Base-by-base conservation (phyloP, 2,888 invertebrate genomes). In the Sphecodes monilicornis region DNA sequence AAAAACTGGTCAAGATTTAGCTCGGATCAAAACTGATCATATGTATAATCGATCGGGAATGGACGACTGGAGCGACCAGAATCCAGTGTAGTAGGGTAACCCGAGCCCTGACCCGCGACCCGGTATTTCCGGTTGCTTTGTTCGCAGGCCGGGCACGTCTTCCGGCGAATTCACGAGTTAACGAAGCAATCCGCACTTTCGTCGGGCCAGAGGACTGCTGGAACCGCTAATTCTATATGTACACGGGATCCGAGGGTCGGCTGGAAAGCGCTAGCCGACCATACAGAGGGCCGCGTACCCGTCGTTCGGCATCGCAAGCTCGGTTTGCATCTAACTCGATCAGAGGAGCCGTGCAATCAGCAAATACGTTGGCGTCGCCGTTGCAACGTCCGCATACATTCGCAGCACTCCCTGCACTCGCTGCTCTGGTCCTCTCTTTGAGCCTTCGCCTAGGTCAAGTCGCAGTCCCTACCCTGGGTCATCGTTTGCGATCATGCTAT, bases 181-280 rank as follows among this genome's bases (percentile, higher is more conserved):
- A 90, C 91, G 87, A 91, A 90, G 91, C 91, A 78, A 73, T 83
- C 87, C 43, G 84, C 86, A 84, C 90, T 86, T 84, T 85, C 85
- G 79, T 43, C 80, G 43, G 78, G 72, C 54, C 76, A 66, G 73
- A 80, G 86, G 82, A 88, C 72, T 68, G 81, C 80, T 57, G 77
- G 69, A 78, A 78, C 78, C 74, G 85, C 84, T 91, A 91, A 90
- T 90, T 90, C 87, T 77, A 83, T 86, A 87, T 87, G 80, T 86
- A 90, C 84, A 85, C 76, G 77, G 71, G 46, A 80, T 54, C 50
- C 68, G 74, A 71, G 73, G 70, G 41, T 69, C 43, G 68, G 36
- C 43, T 54, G 60, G 82, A 79, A 85, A 85, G 78, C 80, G 78
- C 32, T 76, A 72, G 41, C 68, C 46, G 57, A 69, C 43, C 75